Percentiles rank a stretch among this genome's conserved stretches.
phyloP scores from a whole-genome alignment of 2,113 vertebrate genomes.

The Myodes glareolus region DNA sequence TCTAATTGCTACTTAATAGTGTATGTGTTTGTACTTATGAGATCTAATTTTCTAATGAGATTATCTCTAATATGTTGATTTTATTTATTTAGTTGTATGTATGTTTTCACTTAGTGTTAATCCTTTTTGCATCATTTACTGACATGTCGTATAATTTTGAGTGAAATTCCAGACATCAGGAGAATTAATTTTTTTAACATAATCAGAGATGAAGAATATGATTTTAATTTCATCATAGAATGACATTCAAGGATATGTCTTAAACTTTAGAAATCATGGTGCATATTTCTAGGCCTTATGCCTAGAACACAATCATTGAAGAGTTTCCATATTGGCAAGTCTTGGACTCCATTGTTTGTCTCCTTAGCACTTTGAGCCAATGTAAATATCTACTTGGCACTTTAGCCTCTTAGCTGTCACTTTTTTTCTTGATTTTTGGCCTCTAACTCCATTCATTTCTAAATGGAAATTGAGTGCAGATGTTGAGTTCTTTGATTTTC shows the following conservation, averaged over 20 bases:
- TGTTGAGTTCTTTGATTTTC: constrained; percentile 16
- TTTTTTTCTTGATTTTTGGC: neutral
- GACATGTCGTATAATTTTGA: neutral
- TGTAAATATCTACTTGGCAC: neutral
- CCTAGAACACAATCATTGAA: neutral
- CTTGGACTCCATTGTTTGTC: neutral
- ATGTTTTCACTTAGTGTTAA: neutral
- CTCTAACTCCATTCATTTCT: constrained; percentile 36
- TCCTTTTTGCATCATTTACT: constrained; percentile 10
- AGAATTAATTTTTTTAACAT: neutral
- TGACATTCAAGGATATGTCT: neutral
- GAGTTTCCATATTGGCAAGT: neutral
- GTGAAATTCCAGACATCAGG: neutral
- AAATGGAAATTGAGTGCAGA: neutral
- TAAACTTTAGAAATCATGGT: neutral
- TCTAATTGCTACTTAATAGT: neutral
- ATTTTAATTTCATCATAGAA: neutral
- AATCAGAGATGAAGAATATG: constrained; percentile 2
- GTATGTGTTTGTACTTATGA: neutral
- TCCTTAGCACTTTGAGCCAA: neutral
- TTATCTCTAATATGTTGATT: neutral
- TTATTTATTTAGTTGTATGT: neutral
- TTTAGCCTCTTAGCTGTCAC: neutral
- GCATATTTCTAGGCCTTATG: neutral
- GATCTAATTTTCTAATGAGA: neutral